These are phyloP conservation scores for Sabatieria punctata DNA, from an alignment of 2,888 invertebrate genomes.

Conservation along the genomic window DNA sequence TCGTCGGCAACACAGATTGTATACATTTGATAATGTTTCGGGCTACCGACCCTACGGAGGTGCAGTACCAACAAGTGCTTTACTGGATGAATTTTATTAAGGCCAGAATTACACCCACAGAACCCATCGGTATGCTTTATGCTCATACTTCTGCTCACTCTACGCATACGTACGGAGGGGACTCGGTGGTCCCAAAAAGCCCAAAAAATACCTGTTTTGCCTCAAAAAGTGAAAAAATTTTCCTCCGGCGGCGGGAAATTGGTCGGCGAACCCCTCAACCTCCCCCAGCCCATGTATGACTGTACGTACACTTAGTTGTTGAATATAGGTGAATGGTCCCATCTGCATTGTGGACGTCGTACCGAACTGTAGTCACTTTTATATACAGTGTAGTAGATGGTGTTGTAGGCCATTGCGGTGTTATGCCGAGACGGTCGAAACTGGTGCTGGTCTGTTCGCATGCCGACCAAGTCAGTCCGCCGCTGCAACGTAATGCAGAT, in stretches of 20 bases:
- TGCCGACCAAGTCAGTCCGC: slow-evolving; percentile 35
- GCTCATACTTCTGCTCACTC: too few species aligned
- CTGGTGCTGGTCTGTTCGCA: slow-evolving; percentile 49
- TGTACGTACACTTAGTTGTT: too few species aligned
- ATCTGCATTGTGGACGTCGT: too few species aligned
- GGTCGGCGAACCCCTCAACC: too few species aligned
- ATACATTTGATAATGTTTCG: slow-evolving; percentile 50
- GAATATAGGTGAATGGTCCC: too few species aligned
- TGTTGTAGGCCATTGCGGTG: slow-evolving; percentile 45
- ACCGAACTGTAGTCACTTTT: too few species aligned
- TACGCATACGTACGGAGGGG: not conserved
- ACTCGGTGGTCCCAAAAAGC: not conserved
- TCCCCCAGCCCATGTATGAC: too few species aligned
- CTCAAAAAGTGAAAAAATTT: too few species aligned
- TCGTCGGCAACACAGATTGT: slow-evolving; percentile 46
- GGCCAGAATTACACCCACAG: slow-evolving; percentile 45
- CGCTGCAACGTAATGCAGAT: slow-evolving; percentile 33
- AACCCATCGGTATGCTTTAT: slow-evolving; percentile 42
- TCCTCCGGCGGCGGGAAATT: not conserved
- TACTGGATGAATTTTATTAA: slow-evolving; percentile 59
- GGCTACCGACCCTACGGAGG: slow-evolving; percentile 47
- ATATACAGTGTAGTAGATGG: too few species aligned
- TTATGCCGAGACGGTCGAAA: slow-evolving; percentile 38
- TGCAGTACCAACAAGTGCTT: slow-evolving; percentile 47
- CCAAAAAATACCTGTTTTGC: too few species aligned